phyloP scores from a whole-genome alignment of 2,888 invertebrate genomes.

The Archips xylosteana region DNA sequence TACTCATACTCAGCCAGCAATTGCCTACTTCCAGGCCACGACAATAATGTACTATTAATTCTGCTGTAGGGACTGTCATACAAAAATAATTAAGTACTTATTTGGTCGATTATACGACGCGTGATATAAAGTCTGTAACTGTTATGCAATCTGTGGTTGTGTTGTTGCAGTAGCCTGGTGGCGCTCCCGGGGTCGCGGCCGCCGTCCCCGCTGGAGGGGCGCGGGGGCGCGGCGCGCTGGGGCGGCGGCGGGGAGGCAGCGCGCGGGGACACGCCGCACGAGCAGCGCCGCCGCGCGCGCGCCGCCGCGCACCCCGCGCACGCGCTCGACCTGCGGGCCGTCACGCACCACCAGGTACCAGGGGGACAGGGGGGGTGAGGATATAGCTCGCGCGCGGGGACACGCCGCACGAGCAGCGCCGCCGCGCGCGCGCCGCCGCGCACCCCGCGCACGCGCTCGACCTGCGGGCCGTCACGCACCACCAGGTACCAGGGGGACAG shows the following conservation, averaged over 20 bases:
- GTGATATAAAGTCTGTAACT: no score
- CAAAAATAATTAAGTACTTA: no score
- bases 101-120: no score
- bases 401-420: slow-evolving; percentile 78
- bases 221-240: slow-evolving; percentile 73
- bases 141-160: no score
- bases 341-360: no score
- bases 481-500: no score
- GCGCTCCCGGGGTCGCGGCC: slow-evolving; percentile 74
- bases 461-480: no score
- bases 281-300: slow-evolving; percentile 84
- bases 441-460: slow-evolving; percentile 95
- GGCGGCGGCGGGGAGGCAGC: slow-evolving; percentile 42
- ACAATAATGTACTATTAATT: no score
- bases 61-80: no score
- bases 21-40: no score
- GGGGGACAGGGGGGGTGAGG: slow-evolving; percentile 52
- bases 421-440: slow-evolving; percentile 88
- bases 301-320: slow-evolving; percentile 94
- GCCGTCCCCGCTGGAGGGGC: slow-evolving; percentile 75
- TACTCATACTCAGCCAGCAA: no score
- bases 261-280: slow-evolving; percentile 62
- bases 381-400: slow-evolving; percentile 23
- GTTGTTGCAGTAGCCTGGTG: slow-evolving; percentile 65
- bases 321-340: no score